phyloP scores from a whole-genome alignment of 2,113 vertebrate genomes.

The Ophthalmolycus amberensis region DNA sequence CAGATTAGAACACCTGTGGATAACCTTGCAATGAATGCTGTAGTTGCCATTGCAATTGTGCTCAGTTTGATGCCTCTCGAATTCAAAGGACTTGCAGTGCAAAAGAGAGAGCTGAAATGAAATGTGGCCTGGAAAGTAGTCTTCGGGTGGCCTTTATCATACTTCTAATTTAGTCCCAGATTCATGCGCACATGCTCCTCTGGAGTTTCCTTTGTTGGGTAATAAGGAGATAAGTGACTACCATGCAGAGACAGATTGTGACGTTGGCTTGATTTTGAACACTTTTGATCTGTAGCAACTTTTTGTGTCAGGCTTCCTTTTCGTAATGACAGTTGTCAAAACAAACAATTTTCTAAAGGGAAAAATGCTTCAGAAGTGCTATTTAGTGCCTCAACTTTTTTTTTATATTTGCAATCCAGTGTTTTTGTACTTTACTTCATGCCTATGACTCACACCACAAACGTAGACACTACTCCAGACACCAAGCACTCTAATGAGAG shows the following conservation, averaged over 20 bases:
- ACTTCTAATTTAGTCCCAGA: constrained; percentile 63
- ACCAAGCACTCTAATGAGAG: background rate
- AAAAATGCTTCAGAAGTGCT: background rate
- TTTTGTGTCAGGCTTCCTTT: constrained; percentile 17
- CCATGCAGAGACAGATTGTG: constrained; percentile 49
- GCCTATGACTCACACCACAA: background rate
- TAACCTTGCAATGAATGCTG: constrained; percentile 43
- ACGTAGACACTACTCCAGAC: background rate
- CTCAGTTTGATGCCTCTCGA: constrained; percentile 55
- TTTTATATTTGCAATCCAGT: background rate
- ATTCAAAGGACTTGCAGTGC: constrained; percentile 53
- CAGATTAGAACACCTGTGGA: constrained; percentile 62
- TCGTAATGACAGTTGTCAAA: constrained; percentile 36
- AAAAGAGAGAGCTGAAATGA: constrained; percentile 36
- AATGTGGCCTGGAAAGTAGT: constrained; percentile 39
- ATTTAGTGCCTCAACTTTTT: background rate
- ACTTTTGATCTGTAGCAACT: constrained; percentile 32
- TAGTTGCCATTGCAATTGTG: constrained; percentile 45
- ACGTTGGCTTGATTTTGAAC: constrained; percentile 40
- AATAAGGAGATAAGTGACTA: constrained; percentile 51
- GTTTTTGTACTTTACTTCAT: background rate
- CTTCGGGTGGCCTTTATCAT: constrained; percentile 52
- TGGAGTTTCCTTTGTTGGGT: constrained; percentile 58
- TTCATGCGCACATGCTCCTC: constrained; percentile 41
- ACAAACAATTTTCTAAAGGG: constrained; percentile 32